Evolutionary conservation across 2,888 invertebrate species (phyloP), one percentile per base, ranked within the genome.

Genomic region (Lasioglossum vierecki): DNA sequence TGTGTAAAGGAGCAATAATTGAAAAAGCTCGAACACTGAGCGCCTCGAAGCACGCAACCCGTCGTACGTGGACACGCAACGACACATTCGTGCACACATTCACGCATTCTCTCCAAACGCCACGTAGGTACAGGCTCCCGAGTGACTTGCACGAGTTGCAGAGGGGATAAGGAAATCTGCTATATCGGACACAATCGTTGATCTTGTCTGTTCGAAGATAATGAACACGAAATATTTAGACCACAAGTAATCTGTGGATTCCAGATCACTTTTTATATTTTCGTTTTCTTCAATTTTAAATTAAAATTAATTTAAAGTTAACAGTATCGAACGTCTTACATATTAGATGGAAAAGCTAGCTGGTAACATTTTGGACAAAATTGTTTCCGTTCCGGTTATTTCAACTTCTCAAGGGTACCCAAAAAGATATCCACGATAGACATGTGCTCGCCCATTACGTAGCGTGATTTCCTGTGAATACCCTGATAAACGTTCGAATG

Each of bases 351-450:
- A 2, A 60, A 68, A 68, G 57, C 66, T 49, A 57, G 11, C 5
- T 30, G 0, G 22, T 41, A 18, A 39, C 49, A 66, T 81, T 35
- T 22, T 49, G 22, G 6, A 76, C 30, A 63, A 63, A 80, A 60
- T 71, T 49, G 35, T 49, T 76, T 76, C 26, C 18, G 18, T n/a
- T 71, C 11, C 0, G n/a, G 3, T 13, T 44, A 8, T 68, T 83
- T 76, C 68, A 22, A 66, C 57, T 80, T 73, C 13, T 77, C 49
- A 1, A 18, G 0, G 8, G 63, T 68, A 39, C 91, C 87, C 18
- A 92, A 70, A 57, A 94, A 83, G n/a, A 94, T 88, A 82, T 94
- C 94, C n/a, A 91, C 91, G 57, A 94, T 85, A 0, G 94, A 93
- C 39, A 93, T 86, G 79, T 91, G 79, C 49, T 92, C 84, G 44